Evolutionary conservation across 2,113 vertebrate genomes (phyloP), one percentile per base, ranked within the genome.

Genomic region (Oostethus manadensis): DNA sequence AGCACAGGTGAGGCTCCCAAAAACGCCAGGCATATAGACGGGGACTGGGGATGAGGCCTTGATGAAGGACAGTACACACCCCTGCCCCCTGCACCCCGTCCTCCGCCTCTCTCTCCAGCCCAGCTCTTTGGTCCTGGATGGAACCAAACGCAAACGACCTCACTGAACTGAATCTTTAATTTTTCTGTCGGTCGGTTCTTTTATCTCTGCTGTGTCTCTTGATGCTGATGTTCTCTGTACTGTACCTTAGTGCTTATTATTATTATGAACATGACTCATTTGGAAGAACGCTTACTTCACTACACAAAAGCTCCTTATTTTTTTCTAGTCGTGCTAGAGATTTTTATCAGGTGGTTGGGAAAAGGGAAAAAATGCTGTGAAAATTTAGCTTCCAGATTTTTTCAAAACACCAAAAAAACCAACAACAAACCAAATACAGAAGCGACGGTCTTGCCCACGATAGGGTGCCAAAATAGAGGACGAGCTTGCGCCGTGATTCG

Each of bases 281-380:
- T 85, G 87, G 86, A 80, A 88, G 83, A 88, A 89, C 54, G 82
- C 86, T 90, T 83, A 87, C 83, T 89, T 85, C 29, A 86, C 88
- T 86, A 23, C 38, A 86, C 86, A 80, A 87, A 75, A 87, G 83
- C 79, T 88, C 81, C 79, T 85, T 89, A 84, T 89, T 86, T 87
- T 85, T 85, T 84, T 58, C 69, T 90, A 89, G 88, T 90, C 64
- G 85, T 91, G 89, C 87, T 92, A 90, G 87, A 92, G 88, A 88
- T 90, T 92, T 88, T 88, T 90, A 92, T 92, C 90, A 90, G 88
- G 90, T 92, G 90, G 89, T 90, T 90, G 87, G 82, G 16, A 46
- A 7, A 13, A 38, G 18, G 10, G 33, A 88, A 87, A 86, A 89
- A 90, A 92, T 89, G 90, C 89, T 91, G 89, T 91, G 91, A 93